Evolutionary conservation across 1,140 invertebrate species (phyloP), one percentile per base, ranked within the genome.

Genomic region (Drosophila equinoxialis): DNA sequence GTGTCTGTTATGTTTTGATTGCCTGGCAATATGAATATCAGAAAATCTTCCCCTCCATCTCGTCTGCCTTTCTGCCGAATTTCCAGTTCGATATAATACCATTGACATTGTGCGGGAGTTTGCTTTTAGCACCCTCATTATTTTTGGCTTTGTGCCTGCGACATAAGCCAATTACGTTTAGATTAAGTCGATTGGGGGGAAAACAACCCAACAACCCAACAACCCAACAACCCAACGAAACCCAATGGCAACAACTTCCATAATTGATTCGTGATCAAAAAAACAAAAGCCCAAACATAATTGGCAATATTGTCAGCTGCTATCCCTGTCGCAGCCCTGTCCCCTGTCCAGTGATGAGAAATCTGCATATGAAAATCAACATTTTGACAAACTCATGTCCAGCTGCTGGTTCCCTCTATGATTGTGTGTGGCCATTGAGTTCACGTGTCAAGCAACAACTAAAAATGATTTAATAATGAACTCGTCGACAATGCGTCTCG

Each of bases 381-480:
- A 68, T 68, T 77, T 26, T 13, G 79, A 42, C 82, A 59, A 51
- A 85, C 78, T 85, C 81, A 86, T 87, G 76, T 79, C 57, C 83
- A 87, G 71, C 79, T 86, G 78, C 45, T 57, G 61, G 41, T 17
- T 48, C 11, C 3, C 33, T 60, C 51, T 60, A 13, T 60, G 41
- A 37, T 63, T 76, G 68, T 69, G 77, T 81, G 82, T 75, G 74
- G 69, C 64, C 67, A 73, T 79, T 73, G 72, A 77, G 71, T 68
- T 87, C 83, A 87, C 83, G 83, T 87, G 84, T 89, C 79, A 79
- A 75, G 58, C 39, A 57, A 17, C 33, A 58, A 20, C 33, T 60
- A 67, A 73, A 86, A 85, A 87, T 84, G 71, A 87, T 87, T 89
- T 87, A 87, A 87, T 87, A 89, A 87, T 87, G 84, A 87, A 87